Percentiles rank a stretch among this genome's conserved stretches.
Evolutionary conservation across 2,797 vertebrate genomes (phyloP).

Genomic region (Pempheris klunzingeri): DNA sequence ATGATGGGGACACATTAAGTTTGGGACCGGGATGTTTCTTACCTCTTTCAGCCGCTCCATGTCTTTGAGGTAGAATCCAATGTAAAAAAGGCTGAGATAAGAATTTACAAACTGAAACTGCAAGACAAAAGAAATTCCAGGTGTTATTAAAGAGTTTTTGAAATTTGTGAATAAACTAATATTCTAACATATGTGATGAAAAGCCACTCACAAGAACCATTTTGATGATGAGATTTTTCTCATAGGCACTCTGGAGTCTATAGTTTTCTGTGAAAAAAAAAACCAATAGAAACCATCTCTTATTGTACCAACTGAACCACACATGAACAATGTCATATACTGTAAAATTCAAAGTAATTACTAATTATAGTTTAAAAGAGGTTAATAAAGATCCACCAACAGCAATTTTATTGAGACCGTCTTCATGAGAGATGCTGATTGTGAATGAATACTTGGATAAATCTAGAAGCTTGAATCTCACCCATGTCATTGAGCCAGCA

Average conservation of each 20-base stretch:
- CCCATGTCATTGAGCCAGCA: slow-evolving; percentile 98
- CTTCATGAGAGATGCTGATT: not conserved
- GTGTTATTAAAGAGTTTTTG: slow-evolving; percentile 1
- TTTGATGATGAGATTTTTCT: slow-evolving; percentile 99
- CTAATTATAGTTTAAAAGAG: not conserved
- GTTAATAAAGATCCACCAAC: not conserved
- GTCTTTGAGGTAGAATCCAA: slow-evolving; percentile 99
- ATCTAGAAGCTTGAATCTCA: slow-evolving; percentile 68
- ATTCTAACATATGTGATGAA: slow-evolving; percentile 5
- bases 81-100: slow-evolving; percentile 99
- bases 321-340: not conserved
- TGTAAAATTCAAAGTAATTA: not conserved
- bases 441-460: not conserved
- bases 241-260: slow-evolving; percentile 98
- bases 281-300: slow-evolving; percentile 28
- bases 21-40: slow-evolving; percentile 44
- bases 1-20: not conserved
- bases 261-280: slow-evolving; percentile 91
- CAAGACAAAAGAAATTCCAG: slow-evolving; percentile 48
- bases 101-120: slow-evolving; percentile 99
- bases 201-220: slow-evolving; percentile 94
- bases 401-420: not conserved
- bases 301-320: not conserved
- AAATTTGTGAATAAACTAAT: not conserved
- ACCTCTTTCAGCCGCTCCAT: slow-evolving; percentile 99